phyloP scores from a whole-genome alignment of 2,113 vertebrate species.

The Petromus typicus region DNA sequence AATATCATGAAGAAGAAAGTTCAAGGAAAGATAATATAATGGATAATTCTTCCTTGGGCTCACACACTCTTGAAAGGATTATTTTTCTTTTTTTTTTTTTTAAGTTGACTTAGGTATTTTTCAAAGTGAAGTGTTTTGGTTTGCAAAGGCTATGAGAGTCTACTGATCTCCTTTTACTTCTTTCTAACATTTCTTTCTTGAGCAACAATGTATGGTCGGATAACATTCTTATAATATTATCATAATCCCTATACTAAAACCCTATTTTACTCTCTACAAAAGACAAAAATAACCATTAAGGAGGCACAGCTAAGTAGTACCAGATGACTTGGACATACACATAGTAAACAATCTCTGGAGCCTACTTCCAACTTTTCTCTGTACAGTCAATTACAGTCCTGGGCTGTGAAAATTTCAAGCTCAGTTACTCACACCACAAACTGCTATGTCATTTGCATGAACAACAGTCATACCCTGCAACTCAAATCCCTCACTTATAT shows the following conservation, averaged over 20 bases:
- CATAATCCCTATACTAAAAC: background rate
- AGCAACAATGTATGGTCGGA: background rate
- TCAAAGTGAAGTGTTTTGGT: constrained; percentile 52
- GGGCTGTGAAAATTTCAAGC: background rate
- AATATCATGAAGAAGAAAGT: constrained; percentile 67
- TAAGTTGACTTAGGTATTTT: constrained; percentile 62
- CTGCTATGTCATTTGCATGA: background rate
- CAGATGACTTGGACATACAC: background rate
- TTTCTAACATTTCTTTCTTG: constrained; percentile 31
- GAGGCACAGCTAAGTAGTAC: background rate
- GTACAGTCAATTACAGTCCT: background rate
- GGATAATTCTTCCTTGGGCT: constrained; percentile 56
- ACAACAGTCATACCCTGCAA: background rate
- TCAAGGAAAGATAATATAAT: constrained; percentile 62
- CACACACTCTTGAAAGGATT: constrained; percentile 53
- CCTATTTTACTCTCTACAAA: background rate
- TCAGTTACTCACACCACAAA: background rate
- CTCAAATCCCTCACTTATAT: background rate
- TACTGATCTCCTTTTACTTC: constrained; percentile 25
- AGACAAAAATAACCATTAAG: background rate
- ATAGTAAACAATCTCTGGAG: no score
- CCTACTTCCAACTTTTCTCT: background rate
- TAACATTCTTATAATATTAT: background rate
- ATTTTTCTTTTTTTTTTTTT: constrained; percentile 49
- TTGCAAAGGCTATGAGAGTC: background rate